Evolutionary conservation across 2,113 vertebrate genomes (phyloP).

Genomic region (Ginglymostoma cirratum): DNA sequence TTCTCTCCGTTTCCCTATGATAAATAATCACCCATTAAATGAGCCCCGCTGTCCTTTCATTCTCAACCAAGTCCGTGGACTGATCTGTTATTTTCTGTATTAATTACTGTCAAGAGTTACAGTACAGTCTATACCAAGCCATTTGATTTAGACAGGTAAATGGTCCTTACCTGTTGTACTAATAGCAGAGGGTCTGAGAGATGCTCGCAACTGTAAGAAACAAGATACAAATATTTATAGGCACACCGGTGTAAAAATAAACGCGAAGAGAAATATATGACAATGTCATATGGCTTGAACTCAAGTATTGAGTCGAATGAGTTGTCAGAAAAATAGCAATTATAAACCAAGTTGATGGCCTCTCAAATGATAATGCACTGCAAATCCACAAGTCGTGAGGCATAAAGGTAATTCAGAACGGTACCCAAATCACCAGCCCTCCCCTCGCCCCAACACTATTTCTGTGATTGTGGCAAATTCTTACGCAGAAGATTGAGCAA

Average conservation of each 20-base stretch:
- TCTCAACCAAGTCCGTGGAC: not conserved
- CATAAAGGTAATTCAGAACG: not conserved
- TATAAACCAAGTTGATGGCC: not conserved
- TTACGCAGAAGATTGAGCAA: not conserved
- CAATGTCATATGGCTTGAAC: not conserved
- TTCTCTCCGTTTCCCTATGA: not conserved
- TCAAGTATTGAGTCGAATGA: not conserved
- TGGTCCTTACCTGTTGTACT: not conserved
- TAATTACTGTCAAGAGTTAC: not conserved
- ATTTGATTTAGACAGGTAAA: not conserved
- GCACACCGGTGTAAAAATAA: not conserved
- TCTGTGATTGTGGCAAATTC: not conserved
- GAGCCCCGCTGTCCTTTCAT: not conserved
- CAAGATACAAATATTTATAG: not conserved
- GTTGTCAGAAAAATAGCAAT: not conserved
- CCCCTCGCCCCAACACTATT: not conserved
- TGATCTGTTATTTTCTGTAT: not conserved
- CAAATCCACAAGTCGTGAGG: not conserved
- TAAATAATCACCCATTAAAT: not conserved
- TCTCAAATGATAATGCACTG: not conserved
- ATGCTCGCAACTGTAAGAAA: not conserved
- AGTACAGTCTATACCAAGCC: not conserved
- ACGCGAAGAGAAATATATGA: not conserved
- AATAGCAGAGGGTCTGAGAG: not conserved
- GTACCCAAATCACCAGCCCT: not conserved